Conservation (phyloP, 2,113 vertebrate genomes). For the Gnathonemus echidnorhynchus region DNA sequence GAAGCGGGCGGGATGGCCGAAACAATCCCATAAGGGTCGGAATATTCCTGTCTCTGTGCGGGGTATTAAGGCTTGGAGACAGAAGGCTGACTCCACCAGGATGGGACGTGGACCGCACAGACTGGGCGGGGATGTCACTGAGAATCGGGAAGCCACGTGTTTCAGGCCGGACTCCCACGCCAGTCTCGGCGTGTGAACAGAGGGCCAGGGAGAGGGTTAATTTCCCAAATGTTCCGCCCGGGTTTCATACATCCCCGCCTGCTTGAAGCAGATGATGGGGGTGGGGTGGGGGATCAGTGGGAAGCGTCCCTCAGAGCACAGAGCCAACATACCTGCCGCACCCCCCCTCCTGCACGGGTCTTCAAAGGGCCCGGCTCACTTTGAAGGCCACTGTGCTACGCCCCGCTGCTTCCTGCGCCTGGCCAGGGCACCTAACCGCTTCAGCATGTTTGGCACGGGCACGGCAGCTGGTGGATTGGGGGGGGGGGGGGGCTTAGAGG, state of each 20-base stretch:
- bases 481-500: not conserved
- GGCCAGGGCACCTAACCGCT: constrained; percentile 75
- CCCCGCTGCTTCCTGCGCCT: constrained; percentile 71
- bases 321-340: constrained; percentile 77
- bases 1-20: constrained; percentile 28
- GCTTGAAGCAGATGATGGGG: not conserved
- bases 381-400: constrained; percentile 75
- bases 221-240: not conserved
- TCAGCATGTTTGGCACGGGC: constrained; percentile 80
- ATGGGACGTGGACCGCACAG: not conserved
- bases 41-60: constrained; percentile 22
- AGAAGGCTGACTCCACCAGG: not conserved
- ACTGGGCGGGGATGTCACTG: not conserved
- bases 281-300: constrained; percentile 19
- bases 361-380: constrained; percentile 72
- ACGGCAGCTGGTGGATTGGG: not conserved
- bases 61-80: constrained; percentile 8
- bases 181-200: not conserved
- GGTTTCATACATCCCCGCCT: not conserved
- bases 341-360: constrained; percentile 71
- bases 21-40: constrained; percentile 32
- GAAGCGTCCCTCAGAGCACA: constrained; percentile 53
- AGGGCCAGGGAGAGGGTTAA: not conserved
- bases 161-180: not conserved
- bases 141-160: not conserved